Conservation (phyloP, 1,140 invertebrate species). For the Chrysomallon squamiferum region DNA sequence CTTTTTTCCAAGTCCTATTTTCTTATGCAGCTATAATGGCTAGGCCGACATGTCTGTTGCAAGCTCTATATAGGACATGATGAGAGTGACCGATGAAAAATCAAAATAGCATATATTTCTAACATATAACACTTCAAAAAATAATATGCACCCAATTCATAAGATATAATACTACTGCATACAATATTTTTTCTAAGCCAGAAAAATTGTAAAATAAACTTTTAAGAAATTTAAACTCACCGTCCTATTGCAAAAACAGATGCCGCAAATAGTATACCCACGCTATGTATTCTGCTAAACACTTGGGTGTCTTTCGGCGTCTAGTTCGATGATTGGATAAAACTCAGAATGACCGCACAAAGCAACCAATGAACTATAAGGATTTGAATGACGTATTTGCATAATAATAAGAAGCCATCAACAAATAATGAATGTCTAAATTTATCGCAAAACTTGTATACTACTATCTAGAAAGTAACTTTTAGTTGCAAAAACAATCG, state of each 20-base stretch:
- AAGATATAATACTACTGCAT: constrained; percentile 26
- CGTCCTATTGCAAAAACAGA: not conserved
- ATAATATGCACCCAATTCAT: constrained; percentile 16
- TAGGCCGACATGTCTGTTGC: constrained; percentile 39
- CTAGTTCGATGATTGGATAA: constrained; percentile 36
- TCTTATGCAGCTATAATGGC: constrained; percentile 7
- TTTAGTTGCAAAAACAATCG: too few relatives aligned
- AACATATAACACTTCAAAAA: constrained; percentile 6
- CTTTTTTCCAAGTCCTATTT: not conserved
- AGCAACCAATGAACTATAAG: constrained; percentile 35
- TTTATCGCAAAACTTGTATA: constrained; percentile 16
- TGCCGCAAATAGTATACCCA: constrained; percentile 7
- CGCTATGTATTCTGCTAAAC: constrained; percentile 12
- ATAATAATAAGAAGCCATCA: constrained; percentile 17
- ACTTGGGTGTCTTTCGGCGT: not conserved
- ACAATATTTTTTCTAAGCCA: constrained; percentile 16
- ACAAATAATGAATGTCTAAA: constrained; percentile 16
- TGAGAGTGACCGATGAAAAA: constrained; percentile 5
- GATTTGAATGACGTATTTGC: constrained; percentile 32
- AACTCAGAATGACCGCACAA: constrained; percentile 28
- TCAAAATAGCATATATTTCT: constrained; percentile 27
- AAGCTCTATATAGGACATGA: constrained; percentile 9
- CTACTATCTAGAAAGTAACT: not conserved
- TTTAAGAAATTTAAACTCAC: constrained; percentile 25
- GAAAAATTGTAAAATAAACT: constrained; percentile 4